Evolutionary conservation across 2,888 invertebrate species (phyloP).

Genomic region (Dicyrtoma fusca): DNA sequence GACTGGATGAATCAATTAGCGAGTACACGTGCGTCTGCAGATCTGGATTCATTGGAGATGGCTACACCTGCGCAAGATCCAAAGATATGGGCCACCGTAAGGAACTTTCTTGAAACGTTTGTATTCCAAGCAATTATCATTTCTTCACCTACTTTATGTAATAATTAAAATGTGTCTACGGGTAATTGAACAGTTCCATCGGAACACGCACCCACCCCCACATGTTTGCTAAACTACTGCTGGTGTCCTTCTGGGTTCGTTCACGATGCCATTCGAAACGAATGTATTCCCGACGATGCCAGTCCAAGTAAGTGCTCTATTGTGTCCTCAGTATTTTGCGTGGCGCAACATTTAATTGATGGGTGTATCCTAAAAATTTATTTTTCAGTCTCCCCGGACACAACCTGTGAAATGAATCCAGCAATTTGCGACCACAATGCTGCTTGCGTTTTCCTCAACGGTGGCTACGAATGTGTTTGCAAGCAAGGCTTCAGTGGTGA

Average conservation of each 20-base stretch:
- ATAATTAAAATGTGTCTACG: neutral
- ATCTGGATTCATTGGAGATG: slow-evolving; percentile 65
- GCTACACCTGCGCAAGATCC: slow-evolving; percentile 58
- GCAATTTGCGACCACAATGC: slow-evolving; percentile 73
- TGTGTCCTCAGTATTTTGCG: neutral
- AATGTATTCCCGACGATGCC: slow-evolving; percentile 51
- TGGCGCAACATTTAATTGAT: neutral
- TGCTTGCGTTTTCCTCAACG: slow-evolving; percentile 72
- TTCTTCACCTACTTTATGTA: neutral
- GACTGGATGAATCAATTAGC: slow-evolving; percentile 56
- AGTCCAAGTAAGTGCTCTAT: slow-evolving; percentile 7
- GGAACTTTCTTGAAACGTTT: too few relatives aligned
- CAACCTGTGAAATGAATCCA: slow-evolving; percentile 38
- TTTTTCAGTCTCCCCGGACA: neutral
- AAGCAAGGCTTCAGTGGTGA: slow-evolving; percentile 79
- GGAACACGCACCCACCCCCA: slow-evolving; percentile 60
- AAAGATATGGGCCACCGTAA: neutral
- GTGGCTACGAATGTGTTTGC: slow-evolving; percentile 73
- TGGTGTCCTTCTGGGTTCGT: slow-evolving; percentile 67
- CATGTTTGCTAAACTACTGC: slow-evolving; percentile 61
- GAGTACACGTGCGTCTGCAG: slow-evolving; percentile 63
- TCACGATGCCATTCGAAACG: slow-evolving; percentile 59
- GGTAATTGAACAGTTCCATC: neutral
- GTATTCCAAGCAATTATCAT: too few relatives aligned
- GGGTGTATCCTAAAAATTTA: neutral